Evolutionary conservation across 2,797 vertebrate species (phyloP).

Genomic region (Schizothorax lantsangensis): DNA sequence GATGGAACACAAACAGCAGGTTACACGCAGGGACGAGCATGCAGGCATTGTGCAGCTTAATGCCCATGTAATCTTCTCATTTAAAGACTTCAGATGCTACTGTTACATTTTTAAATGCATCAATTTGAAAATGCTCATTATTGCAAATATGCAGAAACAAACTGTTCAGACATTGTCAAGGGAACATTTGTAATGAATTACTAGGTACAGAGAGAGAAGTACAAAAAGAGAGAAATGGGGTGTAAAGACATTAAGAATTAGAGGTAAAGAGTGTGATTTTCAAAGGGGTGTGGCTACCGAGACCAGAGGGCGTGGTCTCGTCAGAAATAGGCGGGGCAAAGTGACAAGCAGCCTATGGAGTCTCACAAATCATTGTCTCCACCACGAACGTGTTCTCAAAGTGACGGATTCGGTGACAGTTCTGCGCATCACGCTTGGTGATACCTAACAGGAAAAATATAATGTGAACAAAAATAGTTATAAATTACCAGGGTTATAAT

Average conservation of each 20-base stretch:
- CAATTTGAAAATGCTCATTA: conserved; percentile 39
- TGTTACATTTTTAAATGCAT: conserved; percentile 20
- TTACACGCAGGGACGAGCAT: conserved; percentile 31
- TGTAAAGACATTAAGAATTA: neutral
- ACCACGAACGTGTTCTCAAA: conserved; percentile 96
- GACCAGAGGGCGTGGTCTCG: conserved; percentile 65
- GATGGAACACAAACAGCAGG: conserved; percentile 15
- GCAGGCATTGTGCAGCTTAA: conserved; percentile 31
- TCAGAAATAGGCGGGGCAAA: conserved; percentile 25
- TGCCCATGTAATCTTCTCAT: conserved; percentile 26
- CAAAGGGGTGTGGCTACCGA: conserved; percentile 63
- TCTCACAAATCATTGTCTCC: conserved; percentile 90
- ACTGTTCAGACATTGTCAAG: neutral
- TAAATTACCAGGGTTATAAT: neutral
- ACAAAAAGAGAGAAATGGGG: conserved; percentile 15
- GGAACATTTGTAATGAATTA: conserved; percentile 23
- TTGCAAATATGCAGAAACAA: conserved; percentile 38
- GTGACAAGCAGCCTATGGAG: conserved; percentile 67
- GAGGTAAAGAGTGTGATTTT: conserved; percentile 41
- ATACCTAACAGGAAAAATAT: conserved; percentile 78
- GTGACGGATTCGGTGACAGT: conserved; percentile 90
- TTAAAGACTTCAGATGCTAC: conserved; percentile 41
- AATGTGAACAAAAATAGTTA: neutral
- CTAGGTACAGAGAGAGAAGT: neutral
- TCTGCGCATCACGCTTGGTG: conserved; percentile 82